Conservation (phyloP, 2,113 vertebrate genomes). For the Callochromis pleurospilus region DNA sequence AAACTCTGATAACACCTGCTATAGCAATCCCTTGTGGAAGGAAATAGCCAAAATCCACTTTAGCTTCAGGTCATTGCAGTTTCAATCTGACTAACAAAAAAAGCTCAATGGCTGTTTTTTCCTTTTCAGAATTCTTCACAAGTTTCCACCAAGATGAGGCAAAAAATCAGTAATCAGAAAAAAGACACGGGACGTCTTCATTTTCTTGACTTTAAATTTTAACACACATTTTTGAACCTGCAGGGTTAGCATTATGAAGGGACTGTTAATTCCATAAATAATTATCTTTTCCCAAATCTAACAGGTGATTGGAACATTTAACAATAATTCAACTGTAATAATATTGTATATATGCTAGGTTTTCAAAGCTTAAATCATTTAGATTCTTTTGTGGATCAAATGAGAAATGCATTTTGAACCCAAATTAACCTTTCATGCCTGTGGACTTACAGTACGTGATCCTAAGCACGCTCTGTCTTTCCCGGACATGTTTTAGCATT, state of each 20-base stretch:
- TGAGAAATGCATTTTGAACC: not conserved
- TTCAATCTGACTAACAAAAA: not conserved
- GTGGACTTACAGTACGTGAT: not conserved
- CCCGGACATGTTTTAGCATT: not conserved
- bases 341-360: not conserved
- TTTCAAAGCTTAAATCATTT: not conserved
- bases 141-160: not conserved
- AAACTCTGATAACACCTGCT: not conserved
- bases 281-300: not conserved
- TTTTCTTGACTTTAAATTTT: not conserved
- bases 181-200: not conserved
- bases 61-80: not conserved
- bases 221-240: not conserved
- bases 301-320: not conserved
- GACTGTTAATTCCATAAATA: not conserved
- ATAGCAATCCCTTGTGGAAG: not conserved
- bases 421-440: not conserved
- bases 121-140: not conserved
- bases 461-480: not conserved
- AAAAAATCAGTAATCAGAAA: not conserved
- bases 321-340: not conserved
- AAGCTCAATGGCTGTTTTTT: not conserved
- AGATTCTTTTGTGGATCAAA: not conserved
- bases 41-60: not conserved
- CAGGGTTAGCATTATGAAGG: not conserved